These are phyloP conservation scores for Sialia sialis DNA, from an alignment of 2,113 vertebrate genomes.

Conservation along the genomic window DNA sequence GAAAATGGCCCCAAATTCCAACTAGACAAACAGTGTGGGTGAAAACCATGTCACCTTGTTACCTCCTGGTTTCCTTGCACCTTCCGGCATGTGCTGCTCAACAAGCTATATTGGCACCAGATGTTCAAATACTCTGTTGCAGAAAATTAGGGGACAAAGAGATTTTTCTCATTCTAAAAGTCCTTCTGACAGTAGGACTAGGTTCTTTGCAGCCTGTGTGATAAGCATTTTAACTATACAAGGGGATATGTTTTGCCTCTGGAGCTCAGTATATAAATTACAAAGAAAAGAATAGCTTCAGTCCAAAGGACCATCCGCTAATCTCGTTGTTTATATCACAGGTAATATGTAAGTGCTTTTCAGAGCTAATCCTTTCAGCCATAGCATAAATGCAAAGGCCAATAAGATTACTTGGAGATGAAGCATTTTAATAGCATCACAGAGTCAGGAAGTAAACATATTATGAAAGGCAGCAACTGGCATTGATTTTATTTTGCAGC, in stretches of 20 bases:
- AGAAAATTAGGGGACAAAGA: neutral
- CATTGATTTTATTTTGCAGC: constrained; percentile 39
- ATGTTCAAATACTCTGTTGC: neutral
- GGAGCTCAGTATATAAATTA: neutral
- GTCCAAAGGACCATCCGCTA: neutral
- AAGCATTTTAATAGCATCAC: constrained; percentile 41
- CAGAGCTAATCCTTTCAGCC: constrained; percentile 26
- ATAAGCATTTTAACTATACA: neutral
- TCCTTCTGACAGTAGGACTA: neutral
- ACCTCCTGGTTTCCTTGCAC: neutral
- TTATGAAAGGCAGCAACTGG: constrained; percentile 26
- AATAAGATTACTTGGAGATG: neutral
- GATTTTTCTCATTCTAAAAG: neutral
- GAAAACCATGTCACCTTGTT: neutral
- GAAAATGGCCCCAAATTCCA: neutral
- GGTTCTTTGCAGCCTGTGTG: neutral
- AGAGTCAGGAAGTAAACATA: constrained; percentile 44
- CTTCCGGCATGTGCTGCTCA: neutral
- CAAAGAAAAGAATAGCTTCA: constrained; percentile 4
- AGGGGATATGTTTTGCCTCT: neutral
- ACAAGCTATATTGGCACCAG: neutral
- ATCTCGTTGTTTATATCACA: constrained; percentile 20
- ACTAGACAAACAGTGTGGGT: neutral
- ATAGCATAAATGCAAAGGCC: neutral
- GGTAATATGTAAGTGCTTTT: constrained; percentile 26